Percentiles rank a stretch among this genome's conserved stretches.
Evolutionary conservation across 2,113 vertebrate species (phyloP).

Genomic region (Panthera leo): DNA sequence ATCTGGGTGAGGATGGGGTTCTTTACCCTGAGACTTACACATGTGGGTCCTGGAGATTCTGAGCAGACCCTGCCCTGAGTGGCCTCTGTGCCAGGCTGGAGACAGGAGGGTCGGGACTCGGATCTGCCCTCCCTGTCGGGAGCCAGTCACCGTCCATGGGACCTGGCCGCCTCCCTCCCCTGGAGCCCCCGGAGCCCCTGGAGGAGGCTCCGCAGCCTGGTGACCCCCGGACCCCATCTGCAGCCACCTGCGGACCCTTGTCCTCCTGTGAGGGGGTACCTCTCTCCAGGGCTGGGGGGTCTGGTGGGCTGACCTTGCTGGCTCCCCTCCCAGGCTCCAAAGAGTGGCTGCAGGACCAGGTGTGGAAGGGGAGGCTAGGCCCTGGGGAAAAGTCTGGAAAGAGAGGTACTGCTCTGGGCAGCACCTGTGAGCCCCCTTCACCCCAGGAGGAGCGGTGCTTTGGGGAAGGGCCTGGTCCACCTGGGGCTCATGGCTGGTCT

Average conservation of each 20-base stretch:
- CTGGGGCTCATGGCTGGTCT: not conserved
- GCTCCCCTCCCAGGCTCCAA: not conserved
- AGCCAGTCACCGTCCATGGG: rapidly evolving
- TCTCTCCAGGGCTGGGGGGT: not conserved
- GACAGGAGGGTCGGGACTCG: rapidly evolving
- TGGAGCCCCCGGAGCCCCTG: not conserved
- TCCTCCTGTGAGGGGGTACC: not conserved
- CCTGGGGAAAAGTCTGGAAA: not conserved
- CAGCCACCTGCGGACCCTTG: not conserved
- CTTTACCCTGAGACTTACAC: not conserved
- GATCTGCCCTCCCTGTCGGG: not conserved
- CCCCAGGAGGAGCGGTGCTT: not conserved
- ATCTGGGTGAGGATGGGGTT: not conserved
- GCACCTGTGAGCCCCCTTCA: not conserved
- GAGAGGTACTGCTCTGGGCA: not conserved
- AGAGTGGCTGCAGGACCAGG: not conserved
- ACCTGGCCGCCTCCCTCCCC: not conserved
- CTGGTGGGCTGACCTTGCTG: not conserved
- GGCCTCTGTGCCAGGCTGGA: not conserved
- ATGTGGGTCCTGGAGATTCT: not conserved
- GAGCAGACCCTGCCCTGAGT: too few species aligned
- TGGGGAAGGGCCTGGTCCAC: not conserved
- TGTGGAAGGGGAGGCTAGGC: not conserved
- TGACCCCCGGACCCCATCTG: not conserved
- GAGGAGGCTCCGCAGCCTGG: not conserved